Evolutionary conservation across 2,113 vertebrate species (phyloP).

Genomic region (Urocitellus parryii): DNA sequence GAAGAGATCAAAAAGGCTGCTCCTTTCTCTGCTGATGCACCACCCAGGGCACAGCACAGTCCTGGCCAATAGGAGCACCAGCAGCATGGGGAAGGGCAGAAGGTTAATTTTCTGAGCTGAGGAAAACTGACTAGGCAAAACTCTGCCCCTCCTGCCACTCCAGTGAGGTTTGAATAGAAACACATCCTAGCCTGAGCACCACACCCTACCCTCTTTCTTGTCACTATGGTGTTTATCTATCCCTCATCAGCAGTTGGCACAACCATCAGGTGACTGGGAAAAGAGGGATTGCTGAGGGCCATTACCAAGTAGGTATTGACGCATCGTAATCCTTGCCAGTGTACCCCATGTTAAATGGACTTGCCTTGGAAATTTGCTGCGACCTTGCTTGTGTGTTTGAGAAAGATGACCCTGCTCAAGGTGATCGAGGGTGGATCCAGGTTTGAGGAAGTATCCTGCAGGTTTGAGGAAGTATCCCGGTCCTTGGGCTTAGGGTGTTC

Average conservation of each 20-base stretch:
- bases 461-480: too few species aligned
- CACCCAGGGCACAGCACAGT: not conserved
- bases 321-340: too few species aligned
- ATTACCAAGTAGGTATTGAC: too few species aligned
- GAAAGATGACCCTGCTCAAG: too few species aligned
- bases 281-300: too few species aligned
- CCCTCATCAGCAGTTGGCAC: not conserved
- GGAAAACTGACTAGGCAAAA: not conserved
- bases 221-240: not conserved
- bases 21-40: not conserved
- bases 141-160: not conserved
- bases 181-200: not conserved
- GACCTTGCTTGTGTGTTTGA: too few species aligned
- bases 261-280: not conserved
- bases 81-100: not conserved
- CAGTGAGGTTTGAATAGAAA: not conserved
- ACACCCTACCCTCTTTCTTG: not conserved
- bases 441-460: too few species aligned
- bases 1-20: not conserved
- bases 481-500: too few species aligned
- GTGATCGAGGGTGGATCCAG: too few species aligned
- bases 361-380: too few species aligned
- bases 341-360: too few species aligned
- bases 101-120: not conserved
- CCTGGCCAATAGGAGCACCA: not conserved